These are phyloP conservation scores for Mobula birostris DNA, from an alignment of 2,113 vertebrate species.

Conservation along the genomic window DNA sequence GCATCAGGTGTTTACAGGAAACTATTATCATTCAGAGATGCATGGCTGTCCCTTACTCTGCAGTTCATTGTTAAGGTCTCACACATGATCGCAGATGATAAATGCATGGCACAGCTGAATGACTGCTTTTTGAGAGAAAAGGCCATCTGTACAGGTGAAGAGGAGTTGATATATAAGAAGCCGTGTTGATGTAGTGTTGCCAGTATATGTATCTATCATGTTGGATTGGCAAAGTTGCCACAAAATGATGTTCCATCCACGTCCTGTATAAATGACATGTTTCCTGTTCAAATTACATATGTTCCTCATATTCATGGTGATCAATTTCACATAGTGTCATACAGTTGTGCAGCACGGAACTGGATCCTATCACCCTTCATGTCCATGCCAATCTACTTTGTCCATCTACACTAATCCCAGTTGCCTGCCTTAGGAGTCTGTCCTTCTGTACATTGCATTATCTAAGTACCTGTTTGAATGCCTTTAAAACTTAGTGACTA, in stretches of 20 bases:
- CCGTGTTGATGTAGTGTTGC: background rate
- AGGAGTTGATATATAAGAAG: background rate
- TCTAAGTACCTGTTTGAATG: too few relatives aligned
- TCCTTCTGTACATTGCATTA: too few relatives aligned
- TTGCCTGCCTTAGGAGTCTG: too few relatives aligned
- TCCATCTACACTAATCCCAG: too few relatives aligned
- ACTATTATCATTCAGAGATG: background rate
- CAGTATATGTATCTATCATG: background rate
- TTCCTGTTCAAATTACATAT: background rate
- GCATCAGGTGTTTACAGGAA: background rate
- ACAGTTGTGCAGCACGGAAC: too few relatives aligned
- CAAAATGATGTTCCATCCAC: conserved; percentile 2
- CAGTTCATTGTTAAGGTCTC: background rate
- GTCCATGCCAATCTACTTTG: too few relatives aligned
- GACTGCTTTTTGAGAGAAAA: background rate
- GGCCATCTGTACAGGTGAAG: background rate
- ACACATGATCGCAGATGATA: background rate
- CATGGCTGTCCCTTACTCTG: background rate
- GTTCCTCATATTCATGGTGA: background rate
- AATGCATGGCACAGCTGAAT: background rate
- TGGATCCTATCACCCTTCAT: too few relatives aligned
- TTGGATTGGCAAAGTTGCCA: background rate
- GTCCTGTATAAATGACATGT: background rate
- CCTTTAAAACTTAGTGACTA: too few relatives aligned
- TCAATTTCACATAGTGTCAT: too few relatives aligned